phyloP scores from a whole-genome alignment of 2,797 vertebrate species.

The Monodelphis domestica region DNA sequence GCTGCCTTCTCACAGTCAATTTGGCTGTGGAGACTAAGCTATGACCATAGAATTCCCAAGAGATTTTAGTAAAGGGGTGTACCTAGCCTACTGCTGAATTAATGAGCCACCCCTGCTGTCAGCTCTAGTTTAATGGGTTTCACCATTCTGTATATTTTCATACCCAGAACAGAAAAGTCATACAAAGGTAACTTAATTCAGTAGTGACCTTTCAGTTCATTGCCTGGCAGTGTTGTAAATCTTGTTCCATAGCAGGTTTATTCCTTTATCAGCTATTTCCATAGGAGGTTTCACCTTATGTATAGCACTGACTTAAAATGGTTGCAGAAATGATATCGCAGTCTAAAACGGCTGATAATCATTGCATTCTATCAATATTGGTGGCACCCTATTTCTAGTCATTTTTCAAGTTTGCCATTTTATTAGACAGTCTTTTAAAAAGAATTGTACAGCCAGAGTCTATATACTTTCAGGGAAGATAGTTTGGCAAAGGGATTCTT shows the following conservation, averaged over 20 bases:
- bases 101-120: conserved; percentile 66
- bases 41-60: conserved; percentile 51
- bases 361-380: conserved; percentile 53
- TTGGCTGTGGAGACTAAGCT: conserved; percentile 54
- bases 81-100: conserved; percentile 54
- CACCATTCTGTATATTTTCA: conserved; percentile 73
- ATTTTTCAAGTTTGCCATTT: conserved; percentile 63
- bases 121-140: conserved; percentile 69
- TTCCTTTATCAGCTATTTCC: conserved; percentile 61
- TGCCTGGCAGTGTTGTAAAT: conserved; percentile 66
- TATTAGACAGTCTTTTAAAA: conserved; percentile 43
- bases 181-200: conserved; percentile 76
- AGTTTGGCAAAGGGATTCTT: conserved; percentile 32
- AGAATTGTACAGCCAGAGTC: conserved; percentile 15
- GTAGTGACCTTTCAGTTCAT: conserved; percentile 72
- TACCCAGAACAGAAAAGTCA: conserved; percentile 75
- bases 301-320: conserved; percentile 53
- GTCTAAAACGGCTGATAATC: conserved; percentile 38
- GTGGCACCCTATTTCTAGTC: conserved; percentile 54
- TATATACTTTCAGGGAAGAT: conserved; percentile 35
- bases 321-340: conserved; percentile 40
- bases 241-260: conserved; percentile 61
- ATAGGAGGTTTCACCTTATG: conserved; percentile 44
- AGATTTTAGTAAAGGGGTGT: conserved; percentile 33
- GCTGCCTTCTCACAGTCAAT: conserved; percentile 58